Base-by-base conservation (phyloP, 1,140 invertebrate species). In the Brachionus rubens region DNA sequence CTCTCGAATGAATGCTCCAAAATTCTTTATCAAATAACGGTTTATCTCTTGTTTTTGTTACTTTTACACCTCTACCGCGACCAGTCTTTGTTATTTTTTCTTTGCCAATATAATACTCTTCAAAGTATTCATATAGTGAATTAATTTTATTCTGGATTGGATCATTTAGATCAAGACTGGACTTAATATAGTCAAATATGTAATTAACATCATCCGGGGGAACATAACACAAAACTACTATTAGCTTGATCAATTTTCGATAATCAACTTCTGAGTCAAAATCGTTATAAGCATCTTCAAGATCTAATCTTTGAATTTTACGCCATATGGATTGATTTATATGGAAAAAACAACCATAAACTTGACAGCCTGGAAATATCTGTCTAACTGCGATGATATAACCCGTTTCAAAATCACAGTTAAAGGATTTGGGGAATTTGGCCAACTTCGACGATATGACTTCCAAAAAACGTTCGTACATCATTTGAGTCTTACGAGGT, bases 201-300 rank as follows among this genome's bases (percentile, higher is more conserved):
- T 36, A 3, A 36, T 5, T 5, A 36, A 36, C 33, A 36, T 36
- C 33, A 36, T 9, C 33, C 4, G 33, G 33, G 33, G 33, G 33
- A 3, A 52, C 48, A 52, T 52, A 52, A 19, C 48, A 21, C 24
- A 52, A 19, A n/a, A 52, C 48, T 21, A 52, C 24, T 52, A 52
- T 21, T 19, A 52, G 24, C 48, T 52, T 52, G 16, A 52, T 52
- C 48, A 52, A 21, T 52, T 52, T 52, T 52, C 48, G 48, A 52
- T 52, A 52, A 52, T 52, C 48, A 52, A 52, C 48, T 52, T 52
- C 24, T 52, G 48, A 52, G 24, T n/a, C 16, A 21, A 52, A 19
- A 21, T n/a, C 16, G 48, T 52, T 52, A 52, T 52, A 52, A 19
- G 48, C 48, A 52, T 52, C 48, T 52, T 52, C 48, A 21, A 52